Evolutionary conservation across 2,888 invertebrate genomes (phyloP), one percentile per base, ranked within the genome.

Genomic region (Drosophila helvetica): DNA sequence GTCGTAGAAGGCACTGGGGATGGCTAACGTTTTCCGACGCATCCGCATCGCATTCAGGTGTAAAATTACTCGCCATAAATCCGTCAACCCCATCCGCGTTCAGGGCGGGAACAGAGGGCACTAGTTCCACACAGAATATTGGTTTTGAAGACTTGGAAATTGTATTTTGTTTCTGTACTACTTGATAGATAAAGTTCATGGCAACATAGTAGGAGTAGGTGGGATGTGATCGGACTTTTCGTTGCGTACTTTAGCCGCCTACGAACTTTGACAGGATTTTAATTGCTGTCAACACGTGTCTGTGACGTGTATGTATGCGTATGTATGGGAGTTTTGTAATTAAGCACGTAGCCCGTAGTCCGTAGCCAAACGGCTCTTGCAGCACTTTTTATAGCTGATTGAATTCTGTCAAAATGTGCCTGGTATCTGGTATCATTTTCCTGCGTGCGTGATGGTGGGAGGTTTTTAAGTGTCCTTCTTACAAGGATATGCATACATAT

Each of bases 371-470:
- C 50, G 65, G 69, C 65, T 77, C 55, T 52, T 33, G 12, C 66
- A 59, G 25, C 54, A 64, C 55, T 55, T 56, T 66, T 65, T 65
- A 60, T 47, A 56, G 53, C 72, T 87, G 85, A 82, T 82, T 85
- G 88, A 87, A 85, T 79, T 86, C 89, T 74, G 79, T 80, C 87
- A 86, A 86, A 85, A 80, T 74, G 75, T 33, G 33, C 12, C 33
- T 33, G 33, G 1, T 33, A 33, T 33, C 38, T 7, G 33, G 1
- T 33, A 33, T 33, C 38, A 2, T 38, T 38, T 38, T 38, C n/a
- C 38, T 38, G 38, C 15, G n/a, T 38, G 38, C 33, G 12, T 12
- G 5, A 12, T 38, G 15, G 6, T 15, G 38, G 38, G 38, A 2
- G 15, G 38, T 38, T 38, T 38, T 38, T 38, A n/a, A 38, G 38